Percentiles rank a stretch among this genome's conserved stretches.
These are phyloP conservation scores for Petrocephalus schoutedeni DNA, from an alignment of 2,797 vertebrate species.

Conservation along the genomic window DNA sequence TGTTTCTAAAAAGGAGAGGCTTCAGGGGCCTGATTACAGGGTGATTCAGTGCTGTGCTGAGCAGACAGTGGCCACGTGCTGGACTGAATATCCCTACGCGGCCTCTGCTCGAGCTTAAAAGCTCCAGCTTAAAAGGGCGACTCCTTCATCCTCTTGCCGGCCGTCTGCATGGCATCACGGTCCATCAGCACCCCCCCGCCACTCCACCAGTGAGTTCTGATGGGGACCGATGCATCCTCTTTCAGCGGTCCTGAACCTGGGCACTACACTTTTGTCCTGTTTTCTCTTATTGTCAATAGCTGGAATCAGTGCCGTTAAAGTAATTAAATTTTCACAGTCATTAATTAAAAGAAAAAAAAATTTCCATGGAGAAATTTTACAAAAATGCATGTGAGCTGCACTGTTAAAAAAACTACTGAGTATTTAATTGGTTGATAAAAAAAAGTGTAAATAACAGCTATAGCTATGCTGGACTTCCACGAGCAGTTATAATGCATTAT, in stretches of 20 bases:
- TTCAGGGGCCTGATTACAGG: background rate
- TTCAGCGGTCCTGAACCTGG: background rate
- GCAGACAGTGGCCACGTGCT: background rate
- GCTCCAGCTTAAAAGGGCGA: background rate
- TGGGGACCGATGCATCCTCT: background rate
- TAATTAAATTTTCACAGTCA: background rate
- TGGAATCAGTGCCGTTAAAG: background rate
- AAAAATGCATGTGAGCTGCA: background rate
- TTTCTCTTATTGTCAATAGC: background rate
- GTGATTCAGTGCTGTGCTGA: background rate
- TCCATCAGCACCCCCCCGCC: background rate
- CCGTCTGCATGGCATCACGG: background rate
- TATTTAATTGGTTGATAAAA: background rate
- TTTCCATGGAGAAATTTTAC: background rate
- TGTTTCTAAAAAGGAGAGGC: background rate
- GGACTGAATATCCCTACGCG: background rate
- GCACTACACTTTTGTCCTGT: background rate
- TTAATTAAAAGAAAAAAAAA: background rate
- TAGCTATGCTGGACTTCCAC: background rate
- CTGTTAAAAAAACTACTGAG: background rate
- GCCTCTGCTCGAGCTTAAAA: background rate
- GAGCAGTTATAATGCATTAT: background rate
- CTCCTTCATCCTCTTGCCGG: background rate
- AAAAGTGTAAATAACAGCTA: background rate
- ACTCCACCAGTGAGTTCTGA: background rate